Percentiles rank a stretch among this genome's conserved stretches.
These are phyloP conservation scores for Enteromius unitaeniatus DNA, from an alignment of 2,797 vertebrate genomes.

Conservation along the genomic window DNA sequence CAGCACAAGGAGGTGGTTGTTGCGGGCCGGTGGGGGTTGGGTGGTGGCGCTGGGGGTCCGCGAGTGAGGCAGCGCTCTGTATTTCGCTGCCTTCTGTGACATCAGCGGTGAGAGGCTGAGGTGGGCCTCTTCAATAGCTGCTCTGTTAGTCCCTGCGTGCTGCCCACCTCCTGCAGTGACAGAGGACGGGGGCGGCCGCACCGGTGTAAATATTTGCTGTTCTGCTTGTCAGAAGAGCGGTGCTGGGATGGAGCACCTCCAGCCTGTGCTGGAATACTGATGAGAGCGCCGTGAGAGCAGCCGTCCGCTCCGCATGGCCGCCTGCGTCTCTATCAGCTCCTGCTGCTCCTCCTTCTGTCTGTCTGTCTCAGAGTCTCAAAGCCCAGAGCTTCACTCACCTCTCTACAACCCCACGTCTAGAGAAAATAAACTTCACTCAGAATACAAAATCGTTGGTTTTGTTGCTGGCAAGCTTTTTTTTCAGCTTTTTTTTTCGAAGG, in stretches of 20 bases:
- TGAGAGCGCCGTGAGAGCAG: slow-evolving; percentile 61
- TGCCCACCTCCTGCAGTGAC: slow-evolving; percentile 38
- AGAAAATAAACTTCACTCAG: slow-evolving; percentile 6
- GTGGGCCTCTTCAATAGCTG: slow-evolving; percentile 73
- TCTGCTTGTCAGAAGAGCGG: slow-evolving; percentile 80
- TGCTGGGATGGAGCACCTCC: slow-evolving; percentile 55
- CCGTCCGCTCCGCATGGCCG: slow-evolving; percentile 31
- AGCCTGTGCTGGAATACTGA: slow-evolving; percentile 77
- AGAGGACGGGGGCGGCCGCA: slow-evolving; percentile 43
- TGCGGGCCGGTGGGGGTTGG: slow-evolving; percentile 55
- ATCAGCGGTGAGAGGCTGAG: slow-evolving; percentile 64
- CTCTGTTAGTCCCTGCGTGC: slow-evolving; percentile 70
- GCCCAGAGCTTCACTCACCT: slow-evolving; percentile 24
- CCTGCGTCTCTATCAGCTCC: slow-evolving; percentile 50
- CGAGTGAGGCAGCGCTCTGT: slow-evolving; percentile 66
- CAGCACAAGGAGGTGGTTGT: slow-evolving; percentile 71
- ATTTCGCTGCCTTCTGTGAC: slow-evolving; percentile 71
- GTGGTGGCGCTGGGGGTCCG: slow-evolving; percentile 49
- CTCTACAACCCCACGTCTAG: not conserved
- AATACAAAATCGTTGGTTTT: slow-evolving; percentile 9
- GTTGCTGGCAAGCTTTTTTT: not conserved
- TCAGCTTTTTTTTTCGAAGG: not conserved
- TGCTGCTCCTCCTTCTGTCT: slow-evolving; percentile 32
- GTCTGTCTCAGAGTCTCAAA: slow-evolving; percentile 49
- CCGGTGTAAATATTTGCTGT: slow-evolving; percentile 84